Percentiles rank a stretch among this genome's conserved stretches.
phyloP scores from a whole-genome alignment of 2,113 vertebrate genomes.

The Gambusia holbrooki region DNA sequence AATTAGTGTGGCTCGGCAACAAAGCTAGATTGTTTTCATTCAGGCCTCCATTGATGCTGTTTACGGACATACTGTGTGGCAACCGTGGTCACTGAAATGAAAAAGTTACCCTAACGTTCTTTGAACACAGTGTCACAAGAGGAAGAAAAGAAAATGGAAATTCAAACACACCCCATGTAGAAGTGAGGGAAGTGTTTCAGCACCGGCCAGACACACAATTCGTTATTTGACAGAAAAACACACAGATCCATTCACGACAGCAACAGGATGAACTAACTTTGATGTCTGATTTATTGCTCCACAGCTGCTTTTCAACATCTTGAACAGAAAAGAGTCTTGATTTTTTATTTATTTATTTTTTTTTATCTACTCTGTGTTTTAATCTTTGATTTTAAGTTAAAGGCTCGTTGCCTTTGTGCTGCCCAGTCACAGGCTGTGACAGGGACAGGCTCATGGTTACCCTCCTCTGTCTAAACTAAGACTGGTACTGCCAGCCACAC shows the following conservation, averaged over 20 bases:
- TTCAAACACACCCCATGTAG: too few relatives aligned
- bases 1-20: slow-evolving; percentile 77
- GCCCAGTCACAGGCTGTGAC: slow-evolving; percentile 15
- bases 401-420: background rate
- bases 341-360: slow-evolving; percentile 26
- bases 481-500: slow-evolving; percentile 76
- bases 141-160: background rate
- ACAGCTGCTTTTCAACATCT: slow-evolving; percentile 54
- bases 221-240: slow-evolving; percentile 45
- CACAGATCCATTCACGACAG: slow-evolving; percentile 46
- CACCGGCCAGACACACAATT: slow-evolving; percentile 14
- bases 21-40: slow-evolving; percentile 78
- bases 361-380: slow-evolving; percentile 58
- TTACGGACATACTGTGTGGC: background rate
- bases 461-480: slow-evolving; percentile 49
- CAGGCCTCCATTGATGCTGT: slow-evolving; percentile 31
- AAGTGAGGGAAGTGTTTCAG: background rate
- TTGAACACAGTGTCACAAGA: background rate
- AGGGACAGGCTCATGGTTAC: slow-evolving; percentile 3
- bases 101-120: background rate
- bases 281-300: slow-evolving; percentile 70
- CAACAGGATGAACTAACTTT: slow-evolving; percentile 44
- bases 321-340: slow-evolving; percentile 57
- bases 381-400: slow-evolving; percentile 30
- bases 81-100: background rate